A percentile compares a stretch with the other conserved stretches of the same genome.
Conservation (phyloP, 2,113 vertebrate species). For the Equus quagga region DNA sequence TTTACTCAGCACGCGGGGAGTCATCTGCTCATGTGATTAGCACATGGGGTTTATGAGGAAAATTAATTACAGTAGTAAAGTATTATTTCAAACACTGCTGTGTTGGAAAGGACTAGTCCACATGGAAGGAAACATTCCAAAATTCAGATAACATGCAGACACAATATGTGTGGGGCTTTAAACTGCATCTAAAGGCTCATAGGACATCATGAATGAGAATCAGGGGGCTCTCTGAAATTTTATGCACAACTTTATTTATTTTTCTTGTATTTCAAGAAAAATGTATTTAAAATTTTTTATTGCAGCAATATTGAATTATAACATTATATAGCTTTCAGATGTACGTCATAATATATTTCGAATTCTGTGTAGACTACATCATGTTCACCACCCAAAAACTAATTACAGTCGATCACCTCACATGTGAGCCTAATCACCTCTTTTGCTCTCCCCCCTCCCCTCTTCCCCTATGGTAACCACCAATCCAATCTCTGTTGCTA, state of each 20-base stretch:
- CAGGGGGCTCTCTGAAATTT: neutral
- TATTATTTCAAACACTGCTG: conserved; percentile 41
- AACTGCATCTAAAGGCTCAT: fast-evolving
- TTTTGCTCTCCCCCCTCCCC: too few species aligned
- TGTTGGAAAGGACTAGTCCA: neutral
- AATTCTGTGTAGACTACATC: too few species aligned
- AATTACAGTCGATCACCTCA: too few species aligned
- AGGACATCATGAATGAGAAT: neutral
- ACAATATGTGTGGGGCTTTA: neutral
- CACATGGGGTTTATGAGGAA: neutral
- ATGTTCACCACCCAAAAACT: too few species aligned
- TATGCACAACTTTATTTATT: neutral
- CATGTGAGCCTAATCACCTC: too few species aligned
- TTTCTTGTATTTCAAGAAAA: too few species aligned
- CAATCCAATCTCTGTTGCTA: too few species aligned
- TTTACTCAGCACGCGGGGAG: neutral
- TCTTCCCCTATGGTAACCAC: too few species aligned
- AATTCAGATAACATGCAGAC: neutral
- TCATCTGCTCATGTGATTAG: conserved; percentile 33
- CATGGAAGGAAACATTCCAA: neutral
- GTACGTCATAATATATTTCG: too few species aligned
- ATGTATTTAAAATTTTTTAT: too few species aligned
- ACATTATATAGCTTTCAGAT: too few species aligned
- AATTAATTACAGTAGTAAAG: conserved; percentile 52
- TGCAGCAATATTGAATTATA: too few species aligned